These are phyloP conservation scores for Oscheius sp. DNA, from an alignment of 1,140 invertebrate genomes.

Conservation along the genomic window DNA sequence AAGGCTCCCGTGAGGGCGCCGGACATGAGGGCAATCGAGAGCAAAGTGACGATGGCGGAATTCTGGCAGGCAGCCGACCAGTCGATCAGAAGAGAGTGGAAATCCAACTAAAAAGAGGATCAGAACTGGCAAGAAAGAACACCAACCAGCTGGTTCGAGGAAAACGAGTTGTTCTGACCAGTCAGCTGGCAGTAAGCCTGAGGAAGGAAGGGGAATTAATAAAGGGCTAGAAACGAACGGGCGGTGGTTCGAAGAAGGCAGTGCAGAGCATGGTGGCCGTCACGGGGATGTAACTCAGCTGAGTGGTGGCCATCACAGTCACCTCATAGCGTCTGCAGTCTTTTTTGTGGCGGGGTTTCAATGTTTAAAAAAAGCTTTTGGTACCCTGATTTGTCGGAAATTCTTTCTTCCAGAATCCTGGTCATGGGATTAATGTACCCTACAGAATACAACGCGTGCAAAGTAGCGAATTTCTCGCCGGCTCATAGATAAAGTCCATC, in stretches of 20 bases:
- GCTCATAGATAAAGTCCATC: too few relatives aligned
- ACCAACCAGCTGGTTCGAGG: not conserved
- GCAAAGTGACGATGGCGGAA: constrained; percentile 25
- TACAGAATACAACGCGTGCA: too few relatives aligned
- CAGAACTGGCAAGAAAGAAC: not conserved
- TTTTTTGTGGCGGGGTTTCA: too few relatives aligned
- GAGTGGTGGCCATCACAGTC: constrained; percentile 50
- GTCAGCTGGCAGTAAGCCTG: too few relatives aligned
- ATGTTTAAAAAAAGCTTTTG: too few relatives aligned
- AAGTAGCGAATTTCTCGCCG: too few relatives aligned
- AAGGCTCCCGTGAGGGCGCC: constrained; percentile 56
- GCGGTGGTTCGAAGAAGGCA: constrained; percentile 52
- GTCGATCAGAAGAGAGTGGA: constrained; percentile 51
- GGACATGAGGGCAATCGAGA: constrained; percentile 50
- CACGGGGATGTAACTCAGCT: constrained; percentile 53
- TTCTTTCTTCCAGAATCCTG: too few relatives aligned
- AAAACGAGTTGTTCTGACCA: too few relatives aligned
- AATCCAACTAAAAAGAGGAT: constrained; percentile 26
- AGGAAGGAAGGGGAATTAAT: not conserved
- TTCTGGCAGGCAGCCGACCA: constrained; percentile 41
- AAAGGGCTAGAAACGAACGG: not conserved
- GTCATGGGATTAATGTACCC: too few relatives aligned
- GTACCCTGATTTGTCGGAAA: too few relatives aligned
- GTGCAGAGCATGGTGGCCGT: constrained; percentile 48
- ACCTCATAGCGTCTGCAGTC: constrained; percentile 43